Evolutionary conservation across 2,888 invertebrate species (phyloP).

Genomic region (Lepidocyrtinus sp.): DNA sequence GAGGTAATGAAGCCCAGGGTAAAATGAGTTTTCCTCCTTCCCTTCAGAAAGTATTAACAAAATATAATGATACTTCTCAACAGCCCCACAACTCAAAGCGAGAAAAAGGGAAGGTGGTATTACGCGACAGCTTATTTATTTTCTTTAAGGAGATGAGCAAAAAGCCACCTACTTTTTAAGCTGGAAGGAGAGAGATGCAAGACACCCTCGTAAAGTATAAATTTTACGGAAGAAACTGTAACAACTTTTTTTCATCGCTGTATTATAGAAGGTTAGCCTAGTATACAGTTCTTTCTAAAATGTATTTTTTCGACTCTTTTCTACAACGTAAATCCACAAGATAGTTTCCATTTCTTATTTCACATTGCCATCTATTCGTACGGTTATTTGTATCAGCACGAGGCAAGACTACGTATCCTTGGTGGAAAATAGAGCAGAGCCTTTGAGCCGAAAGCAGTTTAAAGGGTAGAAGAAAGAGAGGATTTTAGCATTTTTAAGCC

Average conservation of each 20-base stretch:
- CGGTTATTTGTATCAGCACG: background rate
- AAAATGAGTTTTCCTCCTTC: background rate
- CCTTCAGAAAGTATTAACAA: slow-evolving; percentile 18
- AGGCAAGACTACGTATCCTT: background rate
- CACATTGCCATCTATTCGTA: background rate
- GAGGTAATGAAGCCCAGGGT: background rate
- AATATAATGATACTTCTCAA: background rate
- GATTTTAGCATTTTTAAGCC: slow-evolving; percentile 46
- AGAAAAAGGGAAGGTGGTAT: background rate
- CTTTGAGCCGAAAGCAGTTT: slow-evolving; percentile 24
- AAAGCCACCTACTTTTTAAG: slow-evolving; percentile 25
- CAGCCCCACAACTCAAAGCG: background rate
- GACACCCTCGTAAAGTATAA: slow-evolving; percentile 27
- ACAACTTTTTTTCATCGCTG: slow-evolving; percentile 28
- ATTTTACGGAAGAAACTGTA: slow-evolving; percentile 56
- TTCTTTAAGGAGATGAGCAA: slow-evolving; percentile 51
- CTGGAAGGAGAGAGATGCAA: slow-evolving; percentile 31
- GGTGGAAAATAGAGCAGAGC: slow-evolving; percentile 25
- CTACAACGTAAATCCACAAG: background rate
- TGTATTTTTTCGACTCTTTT: background rate
- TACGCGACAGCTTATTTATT: slow-evolving; percentile 60
- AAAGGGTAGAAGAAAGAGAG: slow-evolving; percentile 21
- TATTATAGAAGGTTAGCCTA: background rate
- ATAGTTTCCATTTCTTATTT: background rate
- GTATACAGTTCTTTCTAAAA: background rate